Evolutionary conservation across 2,888 invertebrate species (phyloP).

Genomic region (Phymatocera aterrima): DNA sequence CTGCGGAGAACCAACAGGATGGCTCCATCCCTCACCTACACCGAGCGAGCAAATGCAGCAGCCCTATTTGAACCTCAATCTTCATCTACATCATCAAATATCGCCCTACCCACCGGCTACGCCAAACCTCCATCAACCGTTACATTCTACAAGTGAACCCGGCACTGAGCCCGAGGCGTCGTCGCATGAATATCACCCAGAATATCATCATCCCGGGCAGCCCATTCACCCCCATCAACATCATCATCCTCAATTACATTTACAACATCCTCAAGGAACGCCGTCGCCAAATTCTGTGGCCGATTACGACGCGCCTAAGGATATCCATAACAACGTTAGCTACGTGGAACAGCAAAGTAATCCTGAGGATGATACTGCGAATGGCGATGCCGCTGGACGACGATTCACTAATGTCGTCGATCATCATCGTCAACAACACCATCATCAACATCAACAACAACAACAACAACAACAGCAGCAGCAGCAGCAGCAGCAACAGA

Average conservation of each 20-base stretch:
- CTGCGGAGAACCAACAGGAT: constrained; percentile 58
- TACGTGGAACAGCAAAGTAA: constrained; percentile 23
- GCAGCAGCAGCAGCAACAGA: constrained; percentile 64
- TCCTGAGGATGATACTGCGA: constrained; percentile 22
- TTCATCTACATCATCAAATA: constrained; percentile 72
- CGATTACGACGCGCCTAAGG: constrained; percentile 30
- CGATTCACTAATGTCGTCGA: constrained; percentile 44
- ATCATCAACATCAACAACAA: constrained; percentile 50
- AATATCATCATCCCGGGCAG: constrained; percentile 61
- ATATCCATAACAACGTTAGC: constrained; percentile 20
- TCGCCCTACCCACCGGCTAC: constrained; percentile 62
- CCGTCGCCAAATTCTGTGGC: constrained; percentile 28
- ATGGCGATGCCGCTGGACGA: background rate
- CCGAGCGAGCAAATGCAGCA: constrained; percentile 77
- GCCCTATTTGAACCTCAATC: constrained; percentile 71
- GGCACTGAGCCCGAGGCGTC: constrained; percentile 72
- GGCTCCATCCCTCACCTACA: constrained; percentile 69
- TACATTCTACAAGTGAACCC: constrained; percentile 80
- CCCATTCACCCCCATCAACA: constrained; percentile 58
- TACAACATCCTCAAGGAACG: constrained; percentile 24
- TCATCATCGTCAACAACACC: constrained; percentile 46
- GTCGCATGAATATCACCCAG: constrained; percentile 61
- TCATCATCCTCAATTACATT: constrained; percentile 53
- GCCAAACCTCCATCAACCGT: constrained; percentile 80
- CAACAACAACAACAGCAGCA: constrained; percentile 60